A percentile compares a stretch with the other conserved stretches of the same genome.
phyloP scores from a whole-genome alignment of 2,797 vertebrate species.

The Poeciliopsis turneri region DNA sequence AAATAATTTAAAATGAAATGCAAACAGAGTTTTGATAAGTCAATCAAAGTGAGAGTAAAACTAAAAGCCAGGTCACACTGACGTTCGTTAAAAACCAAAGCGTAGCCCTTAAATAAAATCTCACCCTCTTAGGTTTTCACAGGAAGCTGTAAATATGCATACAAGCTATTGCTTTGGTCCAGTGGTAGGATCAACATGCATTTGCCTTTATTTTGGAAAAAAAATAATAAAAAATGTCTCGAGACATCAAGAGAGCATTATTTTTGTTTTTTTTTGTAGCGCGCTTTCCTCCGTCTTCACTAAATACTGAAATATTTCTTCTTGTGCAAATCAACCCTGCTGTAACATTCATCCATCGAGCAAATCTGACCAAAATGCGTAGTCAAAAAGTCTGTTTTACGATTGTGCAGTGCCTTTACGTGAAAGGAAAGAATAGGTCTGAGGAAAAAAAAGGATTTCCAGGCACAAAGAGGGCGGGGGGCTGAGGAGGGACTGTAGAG shows the following conservation, averaged over 20 bases:
- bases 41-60: constrained; percentile 41
- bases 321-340: constrained; percentile 17
- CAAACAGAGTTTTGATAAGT: constrained; percentile 43
- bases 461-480: constrained; percentile 51
- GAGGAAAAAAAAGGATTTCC: constrained; percentile 40
- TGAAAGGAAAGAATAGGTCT: constrained; percentile 34
- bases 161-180: constrained; percentile 57
- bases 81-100: constrained; percentile 36
- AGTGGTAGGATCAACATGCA: constrained; percentile 53
- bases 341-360: constrained; percentile 53
- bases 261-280: not conserved
- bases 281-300: not conserved
- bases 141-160: constrained; percentile 21
- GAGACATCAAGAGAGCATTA: not conserved
- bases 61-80: constrained; percentile 39
- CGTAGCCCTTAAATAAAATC: constrained; percentile 57
- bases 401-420: constrained; percentile 58
- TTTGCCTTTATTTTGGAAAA: constrained; percentile 7
- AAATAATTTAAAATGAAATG: constrained; percentile 46
- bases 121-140: constrained; percentile 36
- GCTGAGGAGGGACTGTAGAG: not conserved
- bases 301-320: constrained; percentile 16
- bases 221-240: not conserved
- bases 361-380: constrained; percentile 8
- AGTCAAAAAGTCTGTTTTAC: constrained; percentile 11